Percentiles rank a stretch among this genome's conserved stretches.
These are phyloP conservation scores for Acanthopleura granulata DNA, from an alignment of 2,888 invertebrate genomes.

Conservation along the genomic window DNA sequence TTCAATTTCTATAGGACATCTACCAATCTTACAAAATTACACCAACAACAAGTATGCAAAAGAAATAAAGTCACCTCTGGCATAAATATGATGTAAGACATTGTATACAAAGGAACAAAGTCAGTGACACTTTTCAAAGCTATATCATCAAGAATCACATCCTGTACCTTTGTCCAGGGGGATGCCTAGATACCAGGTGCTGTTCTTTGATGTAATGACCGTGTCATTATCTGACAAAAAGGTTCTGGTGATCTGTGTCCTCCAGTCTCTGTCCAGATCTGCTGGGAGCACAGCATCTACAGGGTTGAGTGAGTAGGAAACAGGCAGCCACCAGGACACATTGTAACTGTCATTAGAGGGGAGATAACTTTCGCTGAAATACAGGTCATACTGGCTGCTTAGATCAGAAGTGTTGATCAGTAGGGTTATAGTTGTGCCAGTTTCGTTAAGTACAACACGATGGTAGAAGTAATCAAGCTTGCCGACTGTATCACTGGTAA, in stretches of 20 bases:
- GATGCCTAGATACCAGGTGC: conserved; percentile 7
- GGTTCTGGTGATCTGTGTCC: not conserved
- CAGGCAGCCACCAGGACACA: not conserved
- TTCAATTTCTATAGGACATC: too few relatives aligned
- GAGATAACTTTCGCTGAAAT: not conserved
- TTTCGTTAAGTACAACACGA: not conserved
- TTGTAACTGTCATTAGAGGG: not conserved
- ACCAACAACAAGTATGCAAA: too few relatives aligned
- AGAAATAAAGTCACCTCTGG: too few relatives aligned
- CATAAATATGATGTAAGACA: too few relatives aligned
- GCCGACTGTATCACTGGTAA: not conserved
- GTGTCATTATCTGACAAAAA: not conserved
- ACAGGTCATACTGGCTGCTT: not conserved
- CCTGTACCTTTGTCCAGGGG: not conserved
- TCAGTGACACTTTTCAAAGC: too few relatives aligned
- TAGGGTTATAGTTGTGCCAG: not conserved
- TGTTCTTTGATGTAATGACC: not conserved
- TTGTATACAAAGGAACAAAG: too few relatives aligned
- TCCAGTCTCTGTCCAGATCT: not conserved
- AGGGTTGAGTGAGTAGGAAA: not conserved
- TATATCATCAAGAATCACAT: too few relatives aligned
- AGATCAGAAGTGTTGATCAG: not conserved
- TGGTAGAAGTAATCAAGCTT: not conserved
- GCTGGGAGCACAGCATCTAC: not conserved
- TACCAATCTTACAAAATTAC: too few relatives aligned